Percentiles rank a stretch among this genome's conserved stretches.
Evolutionary conservation across 1,140 invertebrate genomes (phyloP).

Genomic region (Trichonephila clavipes): DNA sequence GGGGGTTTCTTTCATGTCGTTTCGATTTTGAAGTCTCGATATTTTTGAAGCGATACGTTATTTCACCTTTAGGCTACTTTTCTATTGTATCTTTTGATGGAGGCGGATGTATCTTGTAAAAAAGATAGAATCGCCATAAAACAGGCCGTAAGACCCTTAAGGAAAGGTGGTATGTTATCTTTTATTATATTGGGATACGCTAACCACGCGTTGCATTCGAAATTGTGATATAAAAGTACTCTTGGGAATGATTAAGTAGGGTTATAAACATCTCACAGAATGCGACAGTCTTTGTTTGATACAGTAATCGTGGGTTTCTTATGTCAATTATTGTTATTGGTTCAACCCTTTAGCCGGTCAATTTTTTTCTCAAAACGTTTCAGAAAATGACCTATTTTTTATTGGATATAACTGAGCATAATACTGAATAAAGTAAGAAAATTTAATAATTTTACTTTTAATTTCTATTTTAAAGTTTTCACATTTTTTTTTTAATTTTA

Average conservation of each 20-base stretch:
- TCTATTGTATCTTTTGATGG: background rate
- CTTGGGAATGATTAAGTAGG: background rate
- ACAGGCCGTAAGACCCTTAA: background rate
- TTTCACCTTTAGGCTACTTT: background rate
- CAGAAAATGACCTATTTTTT: no score
- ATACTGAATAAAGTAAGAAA: no score
- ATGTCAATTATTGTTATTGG: no score
- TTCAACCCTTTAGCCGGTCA: no score
- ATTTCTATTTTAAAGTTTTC: no score
- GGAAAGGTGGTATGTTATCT: background rate
- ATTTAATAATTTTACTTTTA: no score
- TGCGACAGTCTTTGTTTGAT: background rate
- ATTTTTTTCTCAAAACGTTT: no score
- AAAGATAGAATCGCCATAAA: background rate
- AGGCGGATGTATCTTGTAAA: background rate
- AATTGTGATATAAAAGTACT: background rate
- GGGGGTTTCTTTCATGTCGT: background rate
- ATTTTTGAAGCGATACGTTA: background rate
- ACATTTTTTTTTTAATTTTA: no score
- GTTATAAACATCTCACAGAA: background rate
- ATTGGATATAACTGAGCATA: no score
- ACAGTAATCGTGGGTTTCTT: no score
- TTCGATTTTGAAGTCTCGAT: background rate
- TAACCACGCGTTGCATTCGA: background rate
- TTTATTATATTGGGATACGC: background rate